phyloP scores from a whole-genome alignment of 2,113 vertebrate species.

The Grammomys surdaster region DNA sequence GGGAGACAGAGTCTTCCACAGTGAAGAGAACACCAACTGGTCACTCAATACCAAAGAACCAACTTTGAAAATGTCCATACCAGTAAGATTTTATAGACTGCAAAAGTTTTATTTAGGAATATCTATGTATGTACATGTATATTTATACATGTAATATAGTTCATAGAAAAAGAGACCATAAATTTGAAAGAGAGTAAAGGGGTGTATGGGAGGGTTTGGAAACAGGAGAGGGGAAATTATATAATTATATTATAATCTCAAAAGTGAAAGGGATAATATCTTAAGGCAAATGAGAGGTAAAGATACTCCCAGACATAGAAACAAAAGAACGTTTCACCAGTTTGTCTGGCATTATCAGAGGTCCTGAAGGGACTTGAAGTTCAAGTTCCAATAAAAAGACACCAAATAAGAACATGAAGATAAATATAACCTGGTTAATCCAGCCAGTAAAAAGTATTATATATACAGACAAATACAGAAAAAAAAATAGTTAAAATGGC shows the following conservation, averaged over 20 bases:
- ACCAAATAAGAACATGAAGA: background rate
- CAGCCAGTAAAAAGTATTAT: background rate
- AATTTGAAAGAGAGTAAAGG: background rate
- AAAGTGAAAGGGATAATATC: background rate
- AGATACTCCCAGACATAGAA: background rate
- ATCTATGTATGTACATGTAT: background rate
- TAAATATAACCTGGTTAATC: background rate
- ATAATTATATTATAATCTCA: background rate
- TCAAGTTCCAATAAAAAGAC: background rate
- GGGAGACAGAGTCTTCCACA: background rate
- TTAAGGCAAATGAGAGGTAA: background rate
- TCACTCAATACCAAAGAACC: background rate
- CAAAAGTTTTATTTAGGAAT: background rate
- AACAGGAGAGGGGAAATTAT: background rate
- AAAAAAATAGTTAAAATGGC: background rate
- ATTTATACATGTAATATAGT: background rate
- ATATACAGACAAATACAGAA: background rate
- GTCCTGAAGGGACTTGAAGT: background rate
- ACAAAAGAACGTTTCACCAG: background rate
- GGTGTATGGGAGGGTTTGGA: background rate
- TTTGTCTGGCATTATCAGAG: background rate
- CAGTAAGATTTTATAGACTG: background rate
- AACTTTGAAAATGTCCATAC: background rate
- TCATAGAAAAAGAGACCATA: background rate
- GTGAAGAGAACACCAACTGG: background rate